Evolutionary conservation across 2,113 vertebrate species (phyloP).

Genomic region (Eonycteris spelaea): DNA sequence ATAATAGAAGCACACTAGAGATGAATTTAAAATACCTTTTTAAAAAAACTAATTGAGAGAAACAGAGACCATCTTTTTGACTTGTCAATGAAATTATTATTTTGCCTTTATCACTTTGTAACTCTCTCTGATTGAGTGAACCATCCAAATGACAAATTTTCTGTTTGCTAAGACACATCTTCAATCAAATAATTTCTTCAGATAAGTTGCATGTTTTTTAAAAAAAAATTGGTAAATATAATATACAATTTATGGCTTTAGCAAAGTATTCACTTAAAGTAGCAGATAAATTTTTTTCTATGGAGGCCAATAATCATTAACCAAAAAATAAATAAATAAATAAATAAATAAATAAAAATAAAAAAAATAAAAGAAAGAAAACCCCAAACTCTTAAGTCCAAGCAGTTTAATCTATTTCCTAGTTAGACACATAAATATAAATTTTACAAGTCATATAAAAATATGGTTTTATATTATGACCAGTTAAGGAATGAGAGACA

Average conservation of each 20-base stretch:
- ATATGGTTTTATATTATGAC: neutral
- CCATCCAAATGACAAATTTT: neutral
- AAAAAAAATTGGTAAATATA: neutral
- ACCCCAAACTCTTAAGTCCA: neutral
- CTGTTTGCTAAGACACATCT: neutral
- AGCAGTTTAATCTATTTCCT: neutral
- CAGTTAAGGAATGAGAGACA: neutral
- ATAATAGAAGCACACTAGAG: neutral
- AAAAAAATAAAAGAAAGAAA: neutral
- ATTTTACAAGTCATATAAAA: neutral
- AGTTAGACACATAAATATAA: neutral
- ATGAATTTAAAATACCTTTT: neutral
- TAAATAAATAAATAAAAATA: neutral
- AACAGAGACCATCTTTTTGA: neutral
- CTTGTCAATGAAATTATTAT: neutral
- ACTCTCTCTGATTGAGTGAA: neutral
- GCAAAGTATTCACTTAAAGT: neutral
- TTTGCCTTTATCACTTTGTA: neutral
- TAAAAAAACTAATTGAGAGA: neutral
- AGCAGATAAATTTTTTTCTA: neutral
- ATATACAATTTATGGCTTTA: neutral
- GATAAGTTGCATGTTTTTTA: neutral
- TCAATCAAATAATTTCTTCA: conserved; percentile 21
- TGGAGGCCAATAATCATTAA: neutral
- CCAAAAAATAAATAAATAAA: neutral